Evolutionary conservation across 2,113 vertebrate genomes (phyloP).

Genomic region (Zeus faber): DNA sequence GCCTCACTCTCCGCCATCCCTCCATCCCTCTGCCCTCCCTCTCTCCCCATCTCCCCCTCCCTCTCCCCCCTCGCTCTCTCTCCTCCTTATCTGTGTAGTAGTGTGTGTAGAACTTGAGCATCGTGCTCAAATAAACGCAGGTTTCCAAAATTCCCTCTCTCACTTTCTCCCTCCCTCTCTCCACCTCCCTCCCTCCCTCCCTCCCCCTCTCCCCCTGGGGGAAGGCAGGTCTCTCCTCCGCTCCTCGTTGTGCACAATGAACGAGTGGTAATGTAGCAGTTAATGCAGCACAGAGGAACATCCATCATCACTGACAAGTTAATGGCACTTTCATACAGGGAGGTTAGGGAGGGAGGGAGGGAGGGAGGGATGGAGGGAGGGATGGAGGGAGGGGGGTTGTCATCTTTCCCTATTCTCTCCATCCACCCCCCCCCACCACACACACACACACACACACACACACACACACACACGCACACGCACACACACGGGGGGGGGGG

Average conservation of each 20-base stretch:
- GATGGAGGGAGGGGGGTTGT: conserved; percentile 41
- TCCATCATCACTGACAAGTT: conserved; percentile 81
- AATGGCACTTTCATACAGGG: conserved; percentile 74
- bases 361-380: conserved; percentile 42
- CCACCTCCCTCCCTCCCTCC: background rate
- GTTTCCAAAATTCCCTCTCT: too few species aligned
- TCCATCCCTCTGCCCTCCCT: conserved; percentile 36
- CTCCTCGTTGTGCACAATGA: conserved; percentile 79
- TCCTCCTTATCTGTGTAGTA: too few species aligned
- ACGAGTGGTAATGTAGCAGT: conserved; percentile 81
- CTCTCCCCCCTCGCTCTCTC: conserved; percentile 3
- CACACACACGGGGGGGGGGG: too few species aligned
- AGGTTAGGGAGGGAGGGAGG: too few species aligned
- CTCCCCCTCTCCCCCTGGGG: conserved; percentile 24
- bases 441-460: conserved; percentile 12
- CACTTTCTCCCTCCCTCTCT: too few species aligned
- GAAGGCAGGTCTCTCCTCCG: conserved; percentile 73
- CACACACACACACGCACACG: conserved; percentile 5
- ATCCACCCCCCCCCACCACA: conserved; percentile 8
- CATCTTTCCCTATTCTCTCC: conserved; percentile 56
- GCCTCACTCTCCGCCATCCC: background rate
- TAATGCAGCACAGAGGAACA: conserved; percentile 77
- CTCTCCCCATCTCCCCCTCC: conserved; percentile 35
- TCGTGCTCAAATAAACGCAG: too few species aligned
- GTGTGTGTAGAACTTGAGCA: too few species aligned